A percentile compares a stretch with the other conserved stretches of the same genome.
Conservation (phyloP, 2,888 invertebrate species). For the Agonopterix subpropinquella region DNA sequence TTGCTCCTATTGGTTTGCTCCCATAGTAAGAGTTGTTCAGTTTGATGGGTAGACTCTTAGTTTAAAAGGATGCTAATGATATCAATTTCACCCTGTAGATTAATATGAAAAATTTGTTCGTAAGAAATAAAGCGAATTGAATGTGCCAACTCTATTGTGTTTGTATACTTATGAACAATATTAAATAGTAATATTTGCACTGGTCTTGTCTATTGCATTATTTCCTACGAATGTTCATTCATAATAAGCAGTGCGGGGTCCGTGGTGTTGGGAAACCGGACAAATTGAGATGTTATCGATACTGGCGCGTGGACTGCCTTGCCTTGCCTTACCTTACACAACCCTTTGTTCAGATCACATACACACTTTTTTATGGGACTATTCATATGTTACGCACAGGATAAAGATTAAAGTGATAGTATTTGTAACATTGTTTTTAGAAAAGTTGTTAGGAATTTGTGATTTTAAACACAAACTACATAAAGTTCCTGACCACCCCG, state of each 20-base stretch:
- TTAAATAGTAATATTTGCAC: too few relatives aligned
- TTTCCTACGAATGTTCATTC: slow-evolving; percentile 5
- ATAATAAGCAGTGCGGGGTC: not conserved
- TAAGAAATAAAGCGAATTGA: not conserved
- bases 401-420: slow-evolving; percentile 6
- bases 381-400: slow-evolving; percentile 29
- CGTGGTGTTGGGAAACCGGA: slow-evolving; percentile 18
- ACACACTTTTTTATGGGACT: slow-evolving; percentile 32
- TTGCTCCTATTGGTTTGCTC: too few relatives aligned
- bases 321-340: slow-evolving; percentile 39
- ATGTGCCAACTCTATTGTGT: not conserved
- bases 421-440: too few relatives aligned
- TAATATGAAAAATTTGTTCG: not conserved
- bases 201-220: not conserved
- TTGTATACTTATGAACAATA: too few relatives aligned
- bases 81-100: too few relatives aligned
- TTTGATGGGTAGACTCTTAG: too few relatives aligned
- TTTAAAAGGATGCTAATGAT: too few relatives aligned
- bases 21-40: too few relatives aligned
- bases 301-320: slow-evolving; percentile 20
- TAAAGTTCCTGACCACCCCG: too few relatives aligned
- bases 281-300: slow-evolving; percentile 48
- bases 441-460: too few relatives aligned
- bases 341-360: slow-evolving; percentile 38
- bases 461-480: too few relatives aligned